Percentiles rank a stretch among this genome's conserved stretches.
Evolutionary conservation across 2,113 vertebrate genomes (phyloP).

Genomic region (Piprites chloris): DNA sequence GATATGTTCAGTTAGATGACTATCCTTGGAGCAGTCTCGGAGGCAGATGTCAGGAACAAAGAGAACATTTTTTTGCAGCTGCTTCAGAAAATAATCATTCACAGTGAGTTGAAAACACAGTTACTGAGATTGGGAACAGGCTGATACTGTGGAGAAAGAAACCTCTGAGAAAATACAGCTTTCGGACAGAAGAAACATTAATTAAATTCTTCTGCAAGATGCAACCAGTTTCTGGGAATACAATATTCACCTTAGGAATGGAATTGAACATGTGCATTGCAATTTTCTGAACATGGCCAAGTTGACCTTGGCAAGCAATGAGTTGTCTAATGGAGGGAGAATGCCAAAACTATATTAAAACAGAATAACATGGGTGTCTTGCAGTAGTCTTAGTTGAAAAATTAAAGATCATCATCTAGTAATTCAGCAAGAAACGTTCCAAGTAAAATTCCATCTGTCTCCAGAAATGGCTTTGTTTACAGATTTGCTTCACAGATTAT

Average conservation of each 20-base stretch:
- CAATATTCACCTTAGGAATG: neutral
- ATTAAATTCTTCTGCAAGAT: neutral
- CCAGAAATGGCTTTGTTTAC: neutral
- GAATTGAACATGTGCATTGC: neutral
- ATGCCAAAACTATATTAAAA: neutral
- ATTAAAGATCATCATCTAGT: neutral
- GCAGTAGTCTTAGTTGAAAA: neutral
- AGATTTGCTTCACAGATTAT: constrained; percentile 13
- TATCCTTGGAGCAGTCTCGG: neutral
- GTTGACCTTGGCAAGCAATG: neutral
- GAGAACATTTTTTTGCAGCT: neutral
- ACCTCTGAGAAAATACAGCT: neutral
- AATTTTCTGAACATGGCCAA: neutral
- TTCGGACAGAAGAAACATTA: neutral
- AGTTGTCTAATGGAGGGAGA: neutral
- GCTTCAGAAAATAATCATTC: neutral
- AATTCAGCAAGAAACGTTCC: neutral
- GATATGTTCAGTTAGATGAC: neutral
- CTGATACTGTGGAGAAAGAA: neutral
- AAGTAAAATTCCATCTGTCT: neutral
- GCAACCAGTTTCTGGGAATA: neutral
- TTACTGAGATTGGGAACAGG: neutral
- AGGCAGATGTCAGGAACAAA: neutral
- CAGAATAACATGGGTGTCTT: neutral
- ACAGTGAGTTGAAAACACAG: neutral